Evolutionary conservation across 2,113 vertebrate genomes (phyloP).

Genomic region (Cyanistes caeruleus): DNA sequence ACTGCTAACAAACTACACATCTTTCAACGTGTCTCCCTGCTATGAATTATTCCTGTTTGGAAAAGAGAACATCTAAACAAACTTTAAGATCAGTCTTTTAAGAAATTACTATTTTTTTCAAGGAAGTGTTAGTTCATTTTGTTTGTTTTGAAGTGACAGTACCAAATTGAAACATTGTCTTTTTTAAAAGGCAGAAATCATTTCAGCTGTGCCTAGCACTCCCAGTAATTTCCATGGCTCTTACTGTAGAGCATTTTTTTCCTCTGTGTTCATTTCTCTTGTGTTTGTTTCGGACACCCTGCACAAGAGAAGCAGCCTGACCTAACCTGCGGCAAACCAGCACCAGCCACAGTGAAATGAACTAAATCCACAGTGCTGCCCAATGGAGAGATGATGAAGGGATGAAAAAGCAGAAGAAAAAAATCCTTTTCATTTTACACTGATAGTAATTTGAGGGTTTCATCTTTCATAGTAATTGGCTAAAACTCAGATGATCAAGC

Average conservation of each 20-base stretch:
- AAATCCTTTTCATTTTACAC: background rate
- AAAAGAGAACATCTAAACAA: background rate
- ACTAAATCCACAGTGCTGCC: background rate
- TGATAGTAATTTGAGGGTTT: background rate
- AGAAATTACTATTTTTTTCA: slow-evolving; percentile 11
- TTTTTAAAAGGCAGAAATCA: background rate
- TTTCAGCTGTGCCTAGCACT: background rate
- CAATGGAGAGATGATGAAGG: background rate
- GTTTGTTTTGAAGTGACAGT: slow-evolving; percentile 6
- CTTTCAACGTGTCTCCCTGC: background rate
- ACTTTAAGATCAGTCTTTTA: background rate
- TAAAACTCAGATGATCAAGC: background rate
- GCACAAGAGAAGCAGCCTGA: background rate
- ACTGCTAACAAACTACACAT: background rate
- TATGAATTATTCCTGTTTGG: background rate
- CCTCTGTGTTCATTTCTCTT: background rate
- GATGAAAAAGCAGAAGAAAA: background rate
- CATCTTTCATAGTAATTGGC: background rate
- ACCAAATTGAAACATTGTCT: background rate
- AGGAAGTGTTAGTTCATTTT: background rate
- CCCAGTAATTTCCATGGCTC: background rate
- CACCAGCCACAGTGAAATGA: background rate
- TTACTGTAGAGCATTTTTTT: background rate
- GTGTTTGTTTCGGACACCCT: background rate
- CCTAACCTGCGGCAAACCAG: background rate